phyloP scores from a whole-genome alignment of 2,113 vertebrate genomes.

The Catharus fuscescens region DNA sequence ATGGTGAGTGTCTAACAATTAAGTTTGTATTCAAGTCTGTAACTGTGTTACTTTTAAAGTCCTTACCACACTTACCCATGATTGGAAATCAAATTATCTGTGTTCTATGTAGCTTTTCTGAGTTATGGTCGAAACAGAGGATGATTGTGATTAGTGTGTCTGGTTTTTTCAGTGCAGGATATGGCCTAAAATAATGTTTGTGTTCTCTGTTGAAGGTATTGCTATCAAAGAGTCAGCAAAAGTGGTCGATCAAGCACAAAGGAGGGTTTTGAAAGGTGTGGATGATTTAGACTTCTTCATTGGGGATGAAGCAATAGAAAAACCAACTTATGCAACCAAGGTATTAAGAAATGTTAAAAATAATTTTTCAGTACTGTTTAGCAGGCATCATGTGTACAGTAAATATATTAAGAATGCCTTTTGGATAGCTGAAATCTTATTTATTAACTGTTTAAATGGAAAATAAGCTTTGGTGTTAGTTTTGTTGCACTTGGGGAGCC shows the following conservation, averaged over 20 bases:
- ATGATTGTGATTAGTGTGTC: neutral
- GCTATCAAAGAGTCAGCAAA: slow-evolving; percentile 98
- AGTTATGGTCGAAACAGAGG: neutral
- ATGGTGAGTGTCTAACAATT: neutral
- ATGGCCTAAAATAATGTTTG: neutral
- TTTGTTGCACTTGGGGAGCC: neutral
- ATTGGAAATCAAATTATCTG: neutral
- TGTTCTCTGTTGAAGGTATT: slow-evolving; percentile 84
- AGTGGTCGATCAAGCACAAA: slow-evolving; percentile 95
- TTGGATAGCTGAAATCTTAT: neutral
- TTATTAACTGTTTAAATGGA: neutral
- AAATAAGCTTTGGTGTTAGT: neutral
- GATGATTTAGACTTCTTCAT: slow-evolving; percentile 99
- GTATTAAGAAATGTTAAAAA: slow-evolving; percentile 65
- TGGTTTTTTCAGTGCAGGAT: neutral
- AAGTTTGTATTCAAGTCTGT: neutral
- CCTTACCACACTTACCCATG: neutral
- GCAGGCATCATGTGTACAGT: neutral
- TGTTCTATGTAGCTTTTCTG: neutral
- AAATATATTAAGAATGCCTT: neutral
- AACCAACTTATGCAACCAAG: slow-evolving; percentile 96
- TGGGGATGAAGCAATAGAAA: slow-evolving; percentile 97
- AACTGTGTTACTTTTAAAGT: neutral
- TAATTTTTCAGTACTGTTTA: neutral
- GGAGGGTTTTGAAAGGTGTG: slow-evolving; percentile 97